Percentiles rank a stretch among this genome's conserved stretches.
phyloP scores from a whole-genome alignment of 2,888 invertebrate genomes.

The Epinotia nisella region DNA sequence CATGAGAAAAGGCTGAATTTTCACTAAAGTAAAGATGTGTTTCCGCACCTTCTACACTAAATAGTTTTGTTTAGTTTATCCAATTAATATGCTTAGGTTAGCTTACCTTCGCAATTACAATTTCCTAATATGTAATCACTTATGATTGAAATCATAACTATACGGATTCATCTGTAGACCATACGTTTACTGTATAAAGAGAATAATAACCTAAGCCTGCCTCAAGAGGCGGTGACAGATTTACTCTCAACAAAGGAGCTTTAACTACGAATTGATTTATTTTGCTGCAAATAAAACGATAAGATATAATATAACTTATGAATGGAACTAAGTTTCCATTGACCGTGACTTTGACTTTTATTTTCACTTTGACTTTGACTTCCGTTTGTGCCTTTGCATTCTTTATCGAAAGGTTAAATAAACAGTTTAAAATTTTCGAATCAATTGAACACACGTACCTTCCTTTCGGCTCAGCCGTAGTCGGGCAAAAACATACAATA shows the following conservation, averaged over 20 bases:
- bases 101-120: too few relatives aligned
- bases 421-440: too few relatives aligned
- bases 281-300: slow-evolving; percentile 73
- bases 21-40: too few relatives aligned
- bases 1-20: too few relatives aligned
- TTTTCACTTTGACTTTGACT: slow-evolving; percentile 4
- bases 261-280: slow-evolving; percentile 77
- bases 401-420: slow-evolving; percentile 1
- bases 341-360: slow-evolving; percentile 27
- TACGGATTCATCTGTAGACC: slow-evolving; percentile 40
- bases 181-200: slow-evolving; percentile 48
- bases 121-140: neutral
- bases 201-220: slow-evolving; percentile 73
- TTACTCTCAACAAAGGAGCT: slow-evolving; percentile 72
- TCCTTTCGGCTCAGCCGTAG: too few relatives aligned
- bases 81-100: too few relatives aligned
- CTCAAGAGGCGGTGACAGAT: slow-evolving; percentile 79
- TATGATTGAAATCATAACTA: neutral
- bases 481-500: neutral
- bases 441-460: too few relatives aligned
- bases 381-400: neutral
- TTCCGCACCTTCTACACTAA: too few relatives aligned
- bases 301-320: slow-evolving; percentile 44
- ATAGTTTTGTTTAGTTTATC: too few relatives aligned
- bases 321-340: slow-evolving; percentile 50